phyloP scores from a whole-genome alignment of 2,113 vertebrate genomes.

The Prochilodus magdalenae region DNA sequence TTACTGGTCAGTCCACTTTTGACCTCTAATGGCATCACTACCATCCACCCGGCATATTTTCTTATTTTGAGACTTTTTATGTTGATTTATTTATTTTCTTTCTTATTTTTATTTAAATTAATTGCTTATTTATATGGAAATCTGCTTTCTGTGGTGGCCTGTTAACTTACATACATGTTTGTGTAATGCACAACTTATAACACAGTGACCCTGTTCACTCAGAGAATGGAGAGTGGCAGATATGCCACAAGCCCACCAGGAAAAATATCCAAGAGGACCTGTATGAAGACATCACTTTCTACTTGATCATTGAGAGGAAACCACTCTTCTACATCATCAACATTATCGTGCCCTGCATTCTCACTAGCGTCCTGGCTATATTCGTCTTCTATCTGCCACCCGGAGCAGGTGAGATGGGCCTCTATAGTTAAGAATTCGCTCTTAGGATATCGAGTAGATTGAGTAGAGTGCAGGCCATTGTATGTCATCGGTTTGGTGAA shows the following conservation, averaged over 20 bases:
- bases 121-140: too few species aligned
- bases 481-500: too few species aligned
- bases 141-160: too few species aligned
- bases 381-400: conserved; percentile 92
- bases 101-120: too few species aligned
- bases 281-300: conserved; percentile 88
- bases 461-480: too few species aligned
- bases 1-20: conserved; percentile 79
- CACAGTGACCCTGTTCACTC: conserved; percentile 15
- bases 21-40: neutral
- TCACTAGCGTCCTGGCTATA: conserved; percentile 88
- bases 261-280: conserved; percentile 79
- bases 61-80: too few species aligned
- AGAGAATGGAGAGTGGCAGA: conserved; percentile 91
- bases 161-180: too few species aligned
- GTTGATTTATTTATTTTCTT: too few species aligned
- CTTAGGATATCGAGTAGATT: neutral
- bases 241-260: conserved; percentile 84
- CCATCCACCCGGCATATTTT: neutral
- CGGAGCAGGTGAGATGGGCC: conserved; percentile 84
- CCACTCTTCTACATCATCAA: conserved; percentile 93
- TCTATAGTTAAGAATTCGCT: conserved; percentile 38
- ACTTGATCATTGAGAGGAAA: conserved; percentile 89
- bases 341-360: conserved; percentile 89
- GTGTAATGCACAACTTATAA: neutral